phyloP scores from a whole-genome alignment of 2,888 invertebrate species.

The Sphaerophoria rueppellii region DNA sequence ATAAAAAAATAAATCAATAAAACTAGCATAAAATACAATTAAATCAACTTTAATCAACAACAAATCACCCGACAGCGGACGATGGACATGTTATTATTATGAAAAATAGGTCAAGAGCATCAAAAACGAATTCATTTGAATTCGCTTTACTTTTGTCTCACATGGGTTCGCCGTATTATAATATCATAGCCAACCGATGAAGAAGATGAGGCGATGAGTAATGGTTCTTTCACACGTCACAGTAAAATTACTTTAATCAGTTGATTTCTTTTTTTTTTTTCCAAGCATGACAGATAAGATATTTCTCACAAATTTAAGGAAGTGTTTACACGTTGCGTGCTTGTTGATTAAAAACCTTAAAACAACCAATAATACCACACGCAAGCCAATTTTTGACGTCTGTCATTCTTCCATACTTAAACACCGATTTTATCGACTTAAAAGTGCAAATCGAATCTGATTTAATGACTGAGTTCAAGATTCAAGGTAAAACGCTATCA shows the following conservation, averaged over 20 bases:
- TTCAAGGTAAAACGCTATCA: constrained; percentile 30
- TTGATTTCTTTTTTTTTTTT: background rate
- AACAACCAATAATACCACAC: constrained; percentile 27
- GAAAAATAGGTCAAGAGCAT: constrained; percentile 64
- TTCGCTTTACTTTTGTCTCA: constrained; percentile 28
- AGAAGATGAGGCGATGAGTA: constrained; percentile 3
- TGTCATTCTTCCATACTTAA: constrained; percentile 22
- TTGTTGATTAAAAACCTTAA: background rate
- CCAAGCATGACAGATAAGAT: background rate
- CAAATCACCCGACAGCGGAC: constrained; percentile 8
- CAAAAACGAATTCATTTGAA: constrained; percentile 37
- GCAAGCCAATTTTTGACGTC: constrained; percentile 9
- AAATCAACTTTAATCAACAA: constrained; percentile 6
- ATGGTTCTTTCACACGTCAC: constrained; percentile 27
- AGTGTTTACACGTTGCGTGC: background rate
- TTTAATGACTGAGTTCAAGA: constrained; percentile 57
- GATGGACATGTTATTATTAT: background rate
- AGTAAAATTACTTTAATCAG: background rate
- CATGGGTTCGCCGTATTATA: background rate
- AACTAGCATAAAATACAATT: constrained; percentile 25
- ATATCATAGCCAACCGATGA: background rate
- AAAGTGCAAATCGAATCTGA: constrained; percentile 9
- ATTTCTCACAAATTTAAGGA: background rate
- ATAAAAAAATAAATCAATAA: constrained; percentile 51
- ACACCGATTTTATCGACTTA: constrained; percentile 27